Conservation (phyloP, 2,888 invertebrate species). For the Tryphoninae sp. region DNA sequence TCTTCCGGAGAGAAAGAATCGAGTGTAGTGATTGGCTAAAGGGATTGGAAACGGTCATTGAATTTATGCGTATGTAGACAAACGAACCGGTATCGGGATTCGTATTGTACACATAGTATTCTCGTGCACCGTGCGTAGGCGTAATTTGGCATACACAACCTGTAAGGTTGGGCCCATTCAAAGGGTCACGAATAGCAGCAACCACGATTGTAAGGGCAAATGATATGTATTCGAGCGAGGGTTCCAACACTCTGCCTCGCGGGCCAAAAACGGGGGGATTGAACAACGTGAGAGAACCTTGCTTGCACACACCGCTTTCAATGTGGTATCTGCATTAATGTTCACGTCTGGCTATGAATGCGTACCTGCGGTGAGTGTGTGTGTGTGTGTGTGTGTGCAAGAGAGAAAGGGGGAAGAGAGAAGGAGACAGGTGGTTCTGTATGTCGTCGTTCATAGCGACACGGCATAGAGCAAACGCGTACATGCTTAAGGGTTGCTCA, state of each 20-base stretch:
- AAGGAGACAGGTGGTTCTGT: slow-evolving; percentile 10
- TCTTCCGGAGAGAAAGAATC: too few species aligned
- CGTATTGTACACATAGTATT: slow-evolving; percentile 21
- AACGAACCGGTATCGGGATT: neutral
- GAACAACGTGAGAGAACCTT: neutral
- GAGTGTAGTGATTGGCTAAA: too few species aligned
- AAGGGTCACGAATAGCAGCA: slow-evolving; percentile 19
- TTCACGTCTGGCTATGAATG: neutral
- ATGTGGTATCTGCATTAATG: neutral
- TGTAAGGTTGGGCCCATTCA: slow-evolving; percentile 19
- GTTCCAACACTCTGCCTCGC: slow-evolving; percentile 20
- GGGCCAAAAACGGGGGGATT: neutral
- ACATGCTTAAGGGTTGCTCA: slow-evolving; percentile 51
- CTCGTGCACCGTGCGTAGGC: slow-evolving; percentile 1
- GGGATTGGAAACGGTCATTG: neutral
- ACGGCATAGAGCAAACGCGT: neutral
- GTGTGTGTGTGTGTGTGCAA: neutral
- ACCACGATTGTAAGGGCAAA: slow-evolving; percentile 47
- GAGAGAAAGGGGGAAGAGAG: neutral
- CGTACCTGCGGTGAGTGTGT: neutral
- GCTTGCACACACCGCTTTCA: neutral
- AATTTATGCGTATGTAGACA: slow-evolving; percentile 22
- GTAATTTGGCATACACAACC: slow-evolving; percentile 12
- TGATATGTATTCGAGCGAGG: slow-evolving; percentile 51
- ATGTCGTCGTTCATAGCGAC: slow-evolving; percentile 20